phyloP scores from a whole-genome alignment of 2,888 invertebrate species.

The Graphium colonna region DNA sequence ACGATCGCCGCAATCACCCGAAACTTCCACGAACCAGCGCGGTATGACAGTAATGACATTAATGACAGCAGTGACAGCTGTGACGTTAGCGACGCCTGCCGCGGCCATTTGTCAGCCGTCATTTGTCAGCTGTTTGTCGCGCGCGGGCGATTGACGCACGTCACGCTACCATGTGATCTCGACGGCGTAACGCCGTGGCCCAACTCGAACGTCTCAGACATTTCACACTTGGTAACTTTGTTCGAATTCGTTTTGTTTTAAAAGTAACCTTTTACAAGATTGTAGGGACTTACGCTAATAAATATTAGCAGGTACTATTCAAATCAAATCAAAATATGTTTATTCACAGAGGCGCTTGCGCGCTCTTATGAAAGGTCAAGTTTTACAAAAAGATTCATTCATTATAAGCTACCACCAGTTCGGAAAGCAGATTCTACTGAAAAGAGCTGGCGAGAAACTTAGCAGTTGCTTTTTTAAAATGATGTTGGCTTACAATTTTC shows the following conservation, averaged over 20 bases:
- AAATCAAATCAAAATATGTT: no score
- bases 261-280: slow-evolving; percentile 13
- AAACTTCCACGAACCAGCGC: slow-evolving; percentile 52
- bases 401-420: no score
- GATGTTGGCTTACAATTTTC: no score
- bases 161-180: slow-evolving; percentile 37
- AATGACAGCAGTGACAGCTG: slow-evolving; percentile 59
- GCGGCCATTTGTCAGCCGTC: slow-evolving; percentile 60
- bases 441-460: no score
- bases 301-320: no score
- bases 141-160: slow-evolving; percentile 63
- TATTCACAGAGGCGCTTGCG: no score
- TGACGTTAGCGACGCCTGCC: slow-evolving; percentile 54
- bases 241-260: background rate
- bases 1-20: slow-evolving; percentile 49
- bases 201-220: background rate
- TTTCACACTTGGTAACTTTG: no score
- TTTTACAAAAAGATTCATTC: no score
- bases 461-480: no score
- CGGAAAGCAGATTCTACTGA: no score
- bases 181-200: background rate
- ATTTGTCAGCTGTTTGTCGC: slow-evolving; percentile 61
- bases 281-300: no score
- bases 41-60: slow-evolving; percentile 51
- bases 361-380: no score